A percentile compares a stretch with the other conserved stretches of the same genome.
Evolutionary conservation across 2,113 vertebrate genomes (phyloP).

Genomic region (Oncorhynchus clarkii): DNA sequence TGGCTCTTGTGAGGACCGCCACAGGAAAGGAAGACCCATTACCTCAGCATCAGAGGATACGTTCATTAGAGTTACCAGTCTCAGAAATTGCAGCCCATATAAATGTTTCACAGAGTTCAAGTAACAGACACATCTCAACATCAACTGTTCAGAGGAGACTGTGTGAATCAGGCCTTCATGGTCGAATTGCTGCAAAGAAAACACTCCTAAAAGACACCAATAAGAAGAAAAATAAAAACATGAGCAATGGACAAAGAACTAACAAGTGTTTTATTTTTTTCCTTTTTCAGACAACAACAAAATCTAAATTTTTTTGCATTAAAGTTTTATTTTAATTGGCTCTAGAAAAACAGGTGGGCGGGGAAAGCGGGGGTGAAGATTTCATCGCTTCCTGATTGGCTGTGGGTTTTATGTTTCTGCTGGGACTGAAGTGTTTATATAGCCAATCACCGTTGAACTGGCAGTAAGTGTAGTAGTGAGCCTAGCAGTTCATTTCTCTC

Average conservation of each 20-base stretch:
- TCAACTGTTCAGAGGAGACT: too few relatives aligned
- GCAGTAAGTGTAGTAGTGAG: conserved; percentile 34
- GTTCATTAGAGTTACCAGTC: too few relatives aligned
- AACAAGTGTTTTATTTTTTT: not conserved
- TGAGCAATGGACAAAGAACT: not conserved
- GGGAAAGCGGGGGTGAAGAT: not conserved
- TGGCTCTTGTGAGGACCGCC: too few relatives aligned
- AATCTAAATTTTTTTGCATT: not conserved
- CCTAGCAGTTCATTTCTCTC: conserved; percentile 40
- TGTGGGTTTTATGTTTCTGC: rapidly evolving
- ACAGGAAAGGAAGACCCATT: too few relatives aligned
- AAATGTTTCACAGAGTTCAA: too few relatives aligned
- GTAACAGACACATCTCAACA: too few relatives aligned
- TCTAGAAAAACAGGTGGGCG: not conserved
- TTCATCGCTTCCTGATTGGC: conserved; percentile 59
- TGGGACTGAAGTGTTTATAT: conserved; percentile 61
- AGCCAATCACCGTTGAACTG: conserved; percentile 64
- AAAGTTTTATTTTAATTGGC: not conserved
- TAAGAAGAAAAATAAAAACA: too few relatives aligned
- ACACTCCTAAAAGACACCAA: too few relatives aligned
- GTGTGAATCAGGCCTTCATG: too few relatives aligned
- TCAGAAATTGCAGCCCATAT: too few relatives aligned
- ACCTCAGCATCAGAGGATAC: too few relatives aligned
- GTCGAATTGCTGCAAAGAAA: too few relatives aligned
- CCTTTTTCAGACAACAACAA: not conserved